phyloP scores from a whole-genome alignment of 2,888 invertebrate species.

The Candidula unifasciata region DNA sequence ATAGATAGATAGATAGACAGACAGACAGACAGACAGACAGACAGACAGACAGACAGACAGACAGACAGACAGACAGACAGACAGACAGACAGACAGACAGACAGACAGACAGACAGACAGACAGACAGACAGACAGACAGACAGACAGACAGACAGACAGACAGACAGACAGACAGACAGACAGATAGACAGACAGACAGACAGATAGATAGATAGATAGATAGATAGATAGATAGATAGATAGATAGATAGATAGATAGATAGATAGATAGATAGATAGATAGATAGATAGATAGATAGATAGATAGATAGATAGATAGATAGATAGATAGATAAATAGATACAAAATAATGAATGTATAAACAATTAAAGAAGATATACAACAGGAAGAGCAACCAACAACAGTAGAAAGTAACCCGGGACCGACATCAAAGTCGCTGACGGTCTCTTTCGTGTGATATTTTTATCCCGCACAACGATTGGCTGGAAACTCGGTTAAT shows the following conservation, averaged over 20 bases:
- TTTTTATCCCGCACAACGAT: neutral
- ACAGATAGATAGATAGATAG: constrained; percentile 4
- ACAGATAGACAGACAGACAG: neutral
- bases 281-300: constrained; percentile 8
- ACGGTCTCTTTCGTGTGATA: neutral
- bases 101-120: neutral
- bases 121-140: neutral
- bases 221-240: constrained; percentile 8
- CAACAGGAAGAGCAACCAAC: neutral
- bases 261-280: constrained; percentile 8
- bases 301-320: constrained; percentile 8
- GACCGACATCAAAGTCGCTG: too few species aligned
- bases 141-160: neutral
- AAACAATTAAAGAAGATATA: neutral
- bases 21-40: constrained; percentile 10
- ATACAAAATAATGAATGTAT: neutral
- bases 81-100: neutral
- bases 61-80: neutral
- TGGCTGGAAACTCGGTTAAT: constrained; percentile 6
- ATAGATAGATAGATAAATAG: constrained; percentile 4
- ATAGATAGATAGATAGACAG: constrained; percentile 14
- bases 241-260: constrained; percentile 8
- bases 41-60: constrained; percentile 7
- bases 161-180: neutral
- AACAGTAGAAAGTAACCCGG: neutral